Base-by-base conservation (phyloP, 2,888 invertebrate species). In the Gymnoscelis rufifasciata region DNA sequence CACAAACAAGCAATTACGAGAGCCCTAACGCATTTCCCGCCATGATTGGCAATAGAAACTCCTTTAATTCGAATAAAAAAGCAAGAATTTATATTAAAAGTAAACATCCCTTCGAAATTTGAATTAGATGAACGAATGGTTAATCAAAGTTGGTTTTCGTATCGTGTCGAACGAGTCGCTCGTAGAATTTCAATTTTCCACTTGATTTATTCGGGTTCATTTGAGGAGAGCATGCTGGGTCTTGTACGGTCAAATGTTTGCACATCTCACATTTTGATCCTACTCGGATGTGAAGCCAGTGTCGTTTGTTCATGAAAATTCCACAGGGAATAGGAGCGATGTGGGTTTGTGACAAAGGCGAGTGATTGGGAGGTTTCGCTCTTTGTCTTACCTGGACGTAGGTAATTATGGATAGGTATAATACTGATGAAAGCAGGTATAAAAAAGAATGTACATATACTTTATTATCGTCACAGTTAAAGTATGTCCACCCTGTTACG, bases 131-230 rank as follows among this genome's bases (percentile, higher is more conserved):
- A 68, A 63, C 57, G 66, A 68, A 71, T 67, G 59, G 66, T 77
- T 74, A 71, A 77, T 77, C 67, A 74, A 78, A 79, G 71, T 75
- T 72, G 70, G 69, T 68, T 68, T 68, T 66, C 62, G 69, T 65
- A 60, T 64, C 58, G 59, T 53, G 62, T 56, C 37, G 58, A 52
- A 57, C 57, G 56, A 52, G 41, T 48, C 44, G 38, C 33, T 40
- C 55, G 55, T 56, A 43, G 64, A 64, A 70, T 83, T 83, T 81
- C 78, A 83, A 84, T 83, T 86, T 83, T 82, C 78, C 78, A 71
- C 70, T 67, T 82, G 81, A 84, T 83, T 83, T 77, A 77, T 77
- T 72, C 66, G 57, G 66, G 65, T 71, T 74, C 70, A 71, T 71
- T 74, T 66, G 70, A 77, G 59, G 51, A 41, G 41, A 46, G 33